Evolutionary conservation across 2,888 invertebrate species (phyloP), one percentile per base, ranked within the genome.

Genomic region (Penaeus monodon): DNA sequence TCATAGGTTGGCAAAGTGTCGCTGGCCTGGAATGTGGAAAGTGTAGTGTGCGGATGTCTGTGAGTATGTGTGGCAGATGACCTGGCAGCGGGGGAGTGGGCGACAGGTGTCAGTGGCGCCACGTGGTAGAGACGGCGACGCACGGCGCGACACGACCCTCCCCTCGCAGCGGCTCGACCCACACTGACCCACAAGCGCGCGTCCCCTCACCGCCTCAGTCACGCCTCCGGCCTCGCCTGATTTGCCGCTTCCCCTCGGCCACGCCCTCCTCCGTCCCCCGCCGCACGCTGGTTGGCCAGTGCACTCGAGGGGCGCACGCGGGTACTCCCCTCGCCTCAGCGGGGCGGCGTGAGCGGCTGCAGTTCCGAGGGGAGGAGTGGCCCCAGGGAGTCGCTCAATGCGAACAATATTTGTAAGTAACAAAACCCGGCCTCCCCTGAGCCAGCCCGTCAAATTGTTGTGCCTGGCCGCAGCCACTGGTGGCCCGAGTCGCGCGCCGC

Each of bases 401-500:
- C 81, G 86, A 86, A 88, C 86, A 87, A 89, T 89, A 87, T 89
- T 88, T 86, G 89, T 87, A 85, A 88, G 89, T 88, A 89, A 89
- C 89, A 89, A 89, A 89, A 89, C 88, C 89, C 85, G 66, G 65
- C 88, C 86, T 89, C 89, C 89, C 89, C 81, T 76, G 89, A 89
- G 89, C 89, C 89, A 78, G 81, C 79, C 86, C 89, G 89, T 89
- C 89, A 89, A 89, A 89, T 88, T 89, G 88, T 86, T 86, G 88
- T 84, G 86, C 88, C 84, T 76, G 66, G 81, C 81, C 88, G 88
- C 84, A 86, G 86, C 87, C 89, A 88, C 88, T 88, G 86, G 89
- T 88, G 88, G 88, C 76, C 81, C 78, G 87, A 66, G 78, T 73
- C 63, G 86, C 86, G 79, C 84, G 80, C 83, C 86, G 81, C 86